Evolutionary conservation across 2,797 vertebrate species (phyloP).

Genomic region (Heterohyrax brucei): DNA sequence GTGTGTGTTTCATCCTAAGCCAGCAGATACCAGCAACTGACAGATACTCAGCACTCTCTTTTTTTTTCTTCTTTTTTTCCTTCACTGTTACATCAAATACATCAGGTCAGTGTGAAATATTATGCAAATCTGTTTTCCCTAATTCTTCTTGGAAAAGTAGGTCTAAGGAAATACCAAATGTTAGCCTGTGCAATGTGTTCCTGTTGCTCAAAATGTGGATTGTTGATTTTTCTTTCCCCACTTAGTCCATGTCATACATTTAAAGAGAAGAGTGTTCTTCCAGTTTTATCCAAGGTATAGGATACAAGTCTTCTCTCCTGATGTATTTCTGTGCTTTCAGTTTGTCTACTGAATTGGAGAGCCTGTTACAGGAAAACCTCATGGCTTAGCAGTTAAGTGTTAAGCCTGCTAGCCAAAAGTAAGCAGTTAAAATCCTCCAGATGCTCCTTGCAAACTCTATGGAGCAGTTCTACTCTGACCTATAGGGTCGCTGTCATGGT

Average conservation of each 20-base stretch:
- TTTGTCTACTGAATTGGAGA: background rate
- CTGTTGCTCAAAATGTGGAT: background rate
- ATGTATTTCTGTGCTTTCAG: background rate
- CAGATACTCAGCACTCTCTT: background rate
- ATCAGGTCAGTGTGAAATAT: background rate
- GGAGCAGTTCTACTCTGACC: too few relatives aligned
- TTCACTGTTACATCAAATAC: background rate
- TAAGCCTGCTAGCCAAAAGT: too few relatives aligned
- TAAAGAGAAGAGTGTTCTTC: background rate
- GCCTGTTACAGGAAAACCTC: background rate
- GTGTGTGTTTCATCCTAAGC: background rate
- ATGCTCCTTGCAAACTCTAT: too few relatives aligned
- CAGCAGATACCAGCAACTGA: background rate
- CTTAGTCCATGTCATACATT: background rate
- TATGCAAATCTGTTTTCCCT: background rate
- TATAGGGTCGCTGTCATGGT: too few relatives aligned
- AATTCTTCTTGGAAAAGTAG: background rate
- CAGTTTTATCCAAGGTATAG: background rate
- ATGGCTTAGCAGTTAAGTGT: too few relatives aligned
- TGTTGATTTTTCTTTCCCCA: background rate
- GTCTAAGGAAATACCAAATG: background rate
- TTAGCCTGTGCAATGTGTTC: background rate
- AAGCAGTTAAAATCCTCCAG: too few relatives aligned
- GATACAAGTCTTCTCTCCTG: background rate
- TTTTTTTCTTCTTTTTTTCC: too few relatives aligned